These are phyloP conservation scores for Paradoxurus hermaphroditus DNA, from an alignment of 2,113 vertebrate species.

Conservation along the genomic window DNA sequence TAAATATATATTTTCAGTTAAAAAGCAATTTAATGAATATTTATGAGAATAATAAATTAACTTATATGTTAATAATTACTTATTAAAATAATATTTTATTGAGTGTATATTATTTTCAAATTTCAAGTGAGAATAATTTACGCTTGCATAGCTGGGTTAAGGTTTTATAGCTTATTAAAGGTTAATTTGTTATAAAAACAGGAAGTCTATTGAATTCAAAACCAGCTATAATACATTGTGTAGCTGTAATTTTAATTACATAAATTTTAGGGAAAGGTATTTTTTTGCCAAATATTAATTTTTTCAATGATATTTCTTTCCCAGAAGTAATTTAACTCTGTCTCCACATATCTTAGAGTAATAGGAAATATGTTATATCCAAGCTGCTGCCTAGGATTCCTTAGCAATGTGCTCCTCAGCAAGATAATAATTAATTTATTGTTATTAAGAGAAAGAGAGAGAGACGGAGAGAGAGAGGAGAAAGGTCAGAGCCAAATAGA, in stretches of 20 bases:
- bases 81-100: constrained; percentile 74
- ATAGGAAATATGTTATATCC: neutral
- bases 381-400: neutral
- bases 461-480: neutral
- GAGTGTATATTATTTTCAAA: constrained; percentile 67
- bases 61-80: constrained; percentile 74
- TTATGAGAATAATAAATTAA: constrained; percentile 76
- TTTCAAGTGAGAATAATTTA: constrained; percentile 72
- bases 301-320: neutral
- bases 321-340: neutral
- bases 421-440: neutral
- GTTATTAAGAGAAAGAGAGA: neutral
- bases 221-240: neutral
- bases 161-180: neutral
- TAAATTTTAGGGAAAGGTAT: constrained; percentile 1
- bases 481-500: neutral
- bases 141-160: neutral
- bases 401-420: neutral
- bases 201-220: neutral
- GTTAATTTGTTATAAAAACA: constrained; percentile 22
- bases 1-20: constrained; percentile 63
- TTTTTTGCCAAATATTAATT: neutral
- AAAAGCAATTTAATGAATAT: constrained; percentile 74
- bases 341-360: neutral
- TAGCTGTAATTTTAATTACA: constrained; percentile 5